These are phyloP conservation scores for Pristionchus japonicus DNA, from an alignment of 2,888 invertebrate species.

Conservation along the genomic window DNA sequence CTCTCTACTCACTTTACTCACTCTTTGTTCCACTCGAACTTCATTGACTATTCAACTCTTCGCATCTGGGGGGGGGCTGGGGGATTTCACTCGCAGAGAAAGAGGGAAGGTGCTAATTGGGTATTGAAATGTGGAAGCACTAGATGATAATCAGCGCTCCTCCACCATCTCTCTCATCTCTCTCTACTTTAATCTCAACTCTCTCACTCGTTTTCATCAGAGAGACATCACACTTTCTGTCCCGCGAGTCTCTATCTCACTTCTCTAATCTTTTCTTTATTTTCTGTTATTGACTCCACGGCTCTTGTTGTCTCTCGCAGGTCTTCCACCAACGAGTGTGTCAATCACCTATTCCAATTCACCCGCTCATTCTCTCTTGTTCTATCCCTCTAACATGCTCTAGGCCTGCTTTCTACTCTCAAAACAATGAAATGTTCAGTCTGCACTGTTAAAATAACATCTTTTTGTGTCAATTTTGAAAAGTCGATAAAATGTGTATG, in stretches of 20 bases:
- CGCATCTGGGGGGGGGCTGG: no score
- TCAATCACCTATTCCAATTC: conserved; percentile 31
- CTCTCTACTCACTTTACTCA: conserved; percentile 7
- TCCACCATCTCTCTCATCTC: not conserved
- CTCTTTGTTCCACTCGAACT: conserved; percentile 10
- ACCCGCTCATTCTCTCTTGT: no score
- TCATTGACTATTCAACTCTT: conserved; percentile 10
- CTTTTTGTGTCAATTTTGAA: not conserved
- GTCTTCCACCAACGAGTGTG: conserved; percentile 13
- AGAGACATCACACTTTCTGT: conserved; percentile 20
- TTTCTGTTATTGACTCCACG: conserved; percentile 31
- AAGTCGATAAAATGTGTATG: not conserved
- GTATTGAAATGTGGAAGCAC: not conserved
- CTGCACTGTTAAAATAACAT: not conserved
- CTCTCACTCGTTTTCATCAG: conserved; percentile 29
- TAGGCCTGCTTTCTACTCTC: not conserved
- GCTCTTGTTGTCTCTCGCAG: conserved; percentile 36
- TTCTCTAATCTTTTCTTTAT: conserved; percentile 41
- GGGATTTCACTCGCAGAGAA: not conserved
- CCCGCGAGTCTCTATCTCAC: conserved; percentile 27
- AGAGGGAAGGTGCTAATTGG: not conserved
- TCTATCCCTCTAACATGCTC: not conserved
- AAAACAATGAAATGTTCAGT: not conserved
- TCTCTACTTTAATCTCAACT: conserved; percentile 29
- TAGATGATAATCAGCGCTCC: not conserved